Conservation (phyloP, 2,888 invertebrate species). For the Rotaria sp. region DNA sequence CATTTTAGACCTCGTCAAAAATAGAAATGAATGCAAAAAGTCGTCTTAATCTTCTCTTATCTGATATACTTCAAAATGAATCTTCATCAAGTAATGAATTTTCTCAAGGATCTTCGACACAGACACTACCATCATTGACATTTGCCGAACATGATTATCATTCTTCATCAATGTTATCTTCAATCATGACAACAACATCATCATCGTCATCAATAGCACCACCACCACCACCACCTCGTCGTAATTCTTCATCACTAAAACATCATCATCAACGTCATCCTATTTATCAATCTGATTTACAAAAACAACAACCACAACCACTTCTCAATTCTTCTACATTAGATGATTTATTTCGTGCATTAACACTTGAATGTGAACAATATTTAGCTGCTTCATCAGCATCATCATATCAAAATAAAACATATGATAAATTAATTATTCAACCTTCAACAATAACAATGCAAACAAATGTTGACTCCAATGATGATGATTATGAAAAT, state of each 20-base stretch:
- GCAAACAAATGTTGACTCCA: not conserved
- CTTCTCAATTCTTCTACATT: not conserved
- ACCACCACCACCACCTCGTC: not conserved
- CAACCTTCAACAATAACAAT: not conserved
- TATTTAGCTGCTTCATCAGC: not conserved
- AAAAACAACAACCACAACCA: not conserved
- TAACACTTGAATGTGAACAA: slow-evolving; percentile 24
- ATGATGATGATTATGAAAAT: slow-evolving; percentile 23
- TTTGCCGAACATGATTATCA: not conserved
- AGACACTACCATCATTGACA: not conserved
- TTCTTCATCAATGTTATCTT: not conserved
- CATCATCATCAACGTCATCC: not conserved
- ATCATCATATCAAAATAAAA: not conserved
- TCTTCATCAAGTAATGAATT: not conserved
- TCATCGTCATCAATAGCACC: not conserved
- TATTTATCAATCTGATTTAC: not conserved
- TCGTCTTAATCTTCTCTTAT: not conserved
- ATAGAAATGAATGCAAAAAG: not conserved
- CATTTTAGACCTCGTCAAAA: not conserved
- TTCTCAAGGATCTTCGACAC: not conserved
- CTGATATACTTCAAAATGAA: not conserved
- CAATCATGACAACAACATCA: not conserved
- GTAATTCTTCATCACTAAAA: not conserved
- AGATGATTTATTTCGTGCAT: slow-evolving; percentile 29
- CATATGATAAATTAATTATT: not conserved